These are phyloP conservation scores for Mola mola DNA, from an alignment of 2,113 vertebrate genomes.

Conservation along the genomic window DNA sequence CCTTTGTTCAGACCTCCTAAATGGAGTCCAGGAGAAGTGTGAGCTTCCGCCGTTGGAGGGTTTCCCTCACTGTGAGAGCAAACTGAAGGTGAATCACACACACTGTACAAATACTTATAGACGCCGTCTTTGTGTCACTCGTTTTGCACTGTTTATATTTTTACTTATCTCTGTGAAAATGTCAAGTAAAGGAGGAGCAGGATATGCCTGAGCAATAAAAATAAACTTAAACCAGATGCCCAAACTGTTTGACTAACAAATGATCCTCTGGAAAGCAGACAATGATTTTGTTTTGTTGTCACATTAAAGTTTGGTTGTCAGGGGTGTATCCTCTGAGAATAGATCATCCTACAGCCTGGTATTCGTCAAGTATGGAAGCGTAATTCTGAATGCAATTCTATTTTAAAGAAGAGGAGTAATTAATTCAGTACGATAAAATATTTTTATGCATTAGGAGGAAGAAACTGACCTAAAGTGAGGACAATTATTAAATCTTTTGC, in stretches of 20 bases:
- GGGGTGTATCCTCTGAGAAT: too few species aligned
- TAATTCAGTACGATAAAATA: too few species aligned
- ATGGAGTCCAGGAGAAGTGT: slow-evolving; percentile 98
- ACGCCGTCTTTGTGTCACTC: slow-evolving; percentile 1
- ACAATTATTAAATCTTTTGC: too few species aligned
- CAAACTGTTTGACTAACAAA: not conserved
- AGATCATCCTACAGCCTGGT: not conserved
- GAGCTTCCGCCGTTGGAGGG: slow-evolving; percentile 96
- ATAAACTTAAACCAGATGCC: not conserved
- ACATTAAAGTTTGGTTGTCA: too few species aligned
- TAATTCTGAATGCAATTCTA: not conserved
- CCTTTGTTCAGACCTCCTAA: slow-evolving; percentile 91
- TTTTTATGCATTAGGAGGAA: too few species aligned
- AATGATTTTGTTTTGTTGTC: too few species aligned
- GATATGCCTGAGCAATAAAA: not conserved
- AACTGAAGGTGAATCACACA: slow-evolving; percentile 88
- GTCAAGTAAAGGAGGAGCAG: not conserved
- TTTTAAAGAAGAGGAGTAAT: too few species aligned
- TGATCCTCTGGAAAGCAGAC: too few species aligned
- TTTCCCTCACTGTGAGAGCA: slow-evolving; percentile 97
- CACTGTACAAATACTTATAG: not conserved
- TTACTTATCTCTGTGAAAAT: not conserved
- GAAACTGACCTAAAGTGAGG: too few species aligned
- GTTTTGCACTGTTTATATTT: not conserved
- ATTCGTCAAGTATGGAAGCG: not conserved